phyloP scores from a whole-genome alignment of 2,888 invertebrate species.

The Octonoba sinensis region DNA sequence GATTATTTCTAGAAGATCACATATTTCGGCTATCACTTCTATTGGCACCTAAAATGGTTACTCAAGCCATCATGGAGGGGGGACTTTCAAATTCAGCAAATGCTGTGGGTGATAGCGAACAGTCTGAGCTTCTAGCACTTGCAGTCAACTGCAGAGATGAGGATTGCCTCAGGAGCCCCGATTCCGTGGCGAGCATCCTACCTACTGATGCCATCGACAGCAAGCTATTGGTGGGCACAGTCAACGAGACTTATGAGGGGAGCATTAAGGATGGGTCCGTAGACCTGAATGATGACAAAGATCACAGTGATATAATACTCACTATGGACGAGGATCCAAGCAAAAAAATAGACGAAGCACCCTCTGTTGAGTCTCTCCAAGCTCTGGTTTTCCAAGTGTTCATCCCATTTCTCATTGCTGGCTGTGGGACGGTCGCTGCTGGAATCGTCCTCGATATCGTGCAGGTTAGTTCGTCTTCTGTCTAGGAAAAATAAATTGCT shows the following conservation, averaged over 20 bases:
- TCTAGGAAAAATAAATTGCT: too few relatives aligned
- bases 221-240: constrained; percentile 44
- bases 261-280: constrained; percentile 60
- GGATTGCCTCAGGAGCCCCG: constrained; percentile 55
- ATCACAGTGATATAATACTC: constrained; percentile 60
- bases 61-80: constrained; percentile 62
- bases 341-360: constrained; percentile 35
- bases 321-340: constrained; percentile 41
- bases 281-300: constrained; percentile 56
- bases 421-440: constrained; percentile 82
- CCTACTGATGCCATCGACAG: constrained; percentile 39
- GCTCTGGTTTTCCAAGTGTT: constrained; percentile 65
- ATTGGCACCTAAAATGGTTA: constrained; percentile 63
- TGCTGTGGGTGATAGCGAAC: constrained; percentile 52
- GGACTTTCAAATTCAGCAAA: constrained; percentile 55
- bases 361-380: constrained; percentile 50
- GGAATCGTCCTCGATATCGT: constrained; percentile 86
- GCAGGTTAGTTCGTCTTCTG: constrained; percentile 70
- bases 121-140: constrained; percentile 59
- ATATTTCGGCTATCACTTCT: constrained; percentile 59
- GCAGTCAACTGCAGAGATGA: constrained; percentile 46
- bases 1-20: constrained; percentile 62
- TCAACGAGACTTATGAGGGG: constrained; percentile 59
- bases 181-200: constrained; percentile 44
- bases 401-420: constrained; percentile 66